Base-by-base conservation (phyloP, 2,113 vertebrate species). In the Rhipidura dahli region DNA sequence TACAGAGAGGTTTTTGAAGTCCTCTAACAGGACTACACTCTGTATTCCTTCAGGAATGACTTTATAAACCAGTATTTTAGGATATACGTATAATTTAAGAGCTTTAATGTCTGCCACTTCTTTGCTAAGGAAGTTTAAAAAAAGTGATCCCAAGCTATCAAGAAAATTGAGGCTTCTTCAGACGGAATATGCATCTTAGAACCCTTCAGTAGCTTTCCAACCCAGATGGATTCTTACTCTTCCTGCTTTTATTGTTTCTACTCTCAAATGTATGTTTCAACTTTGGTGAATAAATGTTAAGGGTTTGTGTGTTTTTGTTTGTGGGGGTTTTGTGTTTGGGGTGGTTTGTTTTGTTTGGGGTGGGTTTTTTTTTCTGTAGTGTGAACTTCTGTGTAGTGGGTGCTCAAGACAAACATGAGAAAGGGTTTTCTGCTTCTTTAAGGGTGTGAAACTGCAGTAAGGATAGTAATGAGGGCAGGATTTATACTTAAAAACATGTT, bases 161-260 rank as follows among this genome's bases (percentile, higher is more conserved):
- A 39, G 11, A 60, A 5, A 56, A 11, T 13, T 3, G 2, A 10
- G 2, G 3, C 37, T 83, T 50, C 19, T 70, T 61, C 39, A 59
- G 28, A 7, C 42, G 8, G 28, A 45, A n/a, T 2, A 1, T 13
- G 7, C 3, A 22, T 57, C 14, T 56, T 1, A 5, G 57, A 75
- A 76, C 44, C 7, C 21, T 30, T 20, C 24, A 76, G 35, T 59
- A 51, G 49, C 10, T 76, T 77, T 64, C 24, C 21, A 83, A 8
- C 7, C 9, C 31, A 30, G 26, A 20, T 51, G 23, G 22, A 15
- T 40, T 73, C 54, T 57, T 77, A 10, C 17, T 83, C 17, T 83
- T 87, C 3, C 4, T 50, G 13, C 6, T 42, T 35, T 35, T 30
- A 13, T 33, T 1, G 4, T 78, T 71, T 24, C 14, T 83, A 10